Evolutionary conservation across 2,888 invertebrate genomes (phyloP).

Genomic region (Dicranocentrus wangi): DNA sequence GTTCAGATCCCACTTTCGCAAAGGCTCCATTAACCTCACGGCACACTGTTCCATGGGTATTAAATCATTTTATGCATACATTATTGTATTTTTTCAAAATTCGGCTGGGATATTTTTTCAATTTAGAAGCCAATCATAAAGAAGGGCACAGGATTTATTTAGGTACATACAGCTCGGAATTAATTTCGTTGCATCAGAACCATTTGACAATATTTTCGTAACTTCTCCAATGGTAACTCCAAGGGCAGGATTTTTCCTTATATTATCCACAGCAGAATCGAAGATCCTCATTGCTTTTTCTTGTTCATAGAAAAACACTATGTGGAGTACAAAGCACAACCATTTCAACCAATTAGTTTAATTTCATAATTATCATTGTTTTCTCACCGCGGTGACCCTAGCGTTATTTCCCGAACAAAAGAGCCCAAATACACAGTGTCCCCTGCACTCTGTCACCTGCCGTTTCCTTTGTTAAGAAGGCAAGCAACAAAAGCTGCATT

Average conservation of each 20-base stretch:
- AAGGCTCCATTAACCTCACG: conserved; percentile 80
- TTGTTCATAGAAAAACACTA: conserved; percentile 85
- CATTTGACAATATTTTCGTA: conserved; percentile 80
- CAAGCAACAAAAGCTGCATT: too few relatives aligned
- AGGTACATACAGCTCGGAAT: conserved; percentile 81
- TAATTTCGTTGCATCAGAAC: conserved; percentile 83
- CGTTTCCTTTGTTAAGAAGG: too few relatives aligned
- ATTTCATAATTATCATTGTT: too few relatives aligned
- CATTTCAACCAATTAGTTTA: too few relatives aligned
- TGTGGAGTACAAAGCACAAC: too few relatives aligned
- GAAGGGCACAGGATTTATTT: neutral
- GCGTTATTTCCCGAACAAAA: too few relatives aligned
- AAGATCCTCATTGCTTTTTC: conserved; percentile 78
- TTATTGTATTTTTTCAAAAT: neutral
- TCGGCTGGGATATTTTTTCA: too few relatives aligned
- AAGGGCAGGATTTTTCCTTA: conserved; percentile 82
- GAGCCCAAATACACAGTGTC: too few relatives aligned
- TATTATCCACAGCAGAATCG: conserved; percentile 81
- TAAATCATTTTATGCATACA: neutral
- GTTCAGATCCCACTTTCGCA: conserved; percentile 76
- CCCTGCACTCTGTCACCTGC: too few relatives aligned
- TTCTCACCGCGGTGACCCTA: too few relatives aligned
- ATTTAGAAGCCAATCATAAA: neutral
- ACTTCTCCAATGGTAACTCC: conserved; percentile 80
- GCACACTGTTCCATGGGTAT: conserved; percentile 83